Conservation (phyloP, 2,888 invertebrate species). For the Papilio gigon region DNA sequence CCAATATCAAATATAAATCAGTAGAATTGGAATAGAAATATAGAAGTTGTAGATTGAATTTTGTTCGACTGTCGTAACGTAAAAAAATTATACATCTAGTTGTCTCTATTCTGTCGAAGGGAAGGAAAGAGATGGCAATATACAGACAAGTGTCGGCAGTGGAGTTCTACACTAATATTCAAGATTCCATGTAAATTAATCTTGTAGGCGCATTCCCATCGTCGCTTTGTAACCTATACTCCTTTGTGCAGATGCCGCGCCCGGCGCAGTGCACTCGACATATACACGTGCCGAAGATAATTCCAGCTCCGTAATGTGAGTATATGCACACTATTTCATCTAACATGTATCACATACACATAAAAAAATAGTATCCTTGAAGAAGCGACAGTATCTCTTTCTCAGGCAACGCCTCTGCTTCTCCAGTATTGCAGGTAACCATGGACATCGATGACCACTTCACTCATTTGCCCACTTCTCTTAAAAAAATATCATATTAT, state of each 20-base stretch:
- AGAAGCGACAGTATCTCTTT: too few relatives aligned
- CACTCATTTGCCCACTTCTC: too few relatives aligned
- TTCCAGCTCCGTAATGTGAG: constrained; percentile 7
- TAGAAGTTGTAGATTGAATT: too few relatives aligned
- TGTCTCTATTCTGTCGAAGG: background rate
- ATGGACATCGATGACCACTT: too few relatives aligned
- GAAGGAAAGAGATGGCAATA: background rate
- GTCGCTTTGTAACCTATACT: constrained; percentile 19
- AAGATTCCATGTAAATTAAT: constrained; percentile 6
- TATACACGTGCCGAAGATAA: constrained; percentile 8
- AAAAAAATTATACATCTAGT: too few relatives aligned
- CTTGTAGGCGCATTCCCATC: constrained; percentile 5
- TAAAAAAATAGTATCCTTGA: background rate
- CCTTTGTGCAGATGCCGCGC: constrained; percentile 21
- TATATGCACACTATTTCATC: background rate
- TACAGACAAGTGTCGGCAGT: background rate
- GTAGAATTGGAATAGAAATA: too few relatives aligned
- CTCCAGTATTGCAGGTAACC: too few relatives aligned
- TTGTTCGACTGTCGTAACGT: too few relatives aligned
- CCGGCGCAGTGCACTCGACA: background rate
- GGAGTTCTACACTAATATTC: background rate
- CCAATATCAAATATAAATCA: too few relatives aligned
- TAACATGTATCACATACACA: background rate
- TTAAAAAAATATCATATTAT: too few relatives aligned
- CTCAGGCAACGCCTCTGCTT: too few relatives aligned